These are phyloP conservation scores for Diarsia rubi DNA, from an alignment of 2,888 invertebrate species.

Conservation along the genomic window DNA sequence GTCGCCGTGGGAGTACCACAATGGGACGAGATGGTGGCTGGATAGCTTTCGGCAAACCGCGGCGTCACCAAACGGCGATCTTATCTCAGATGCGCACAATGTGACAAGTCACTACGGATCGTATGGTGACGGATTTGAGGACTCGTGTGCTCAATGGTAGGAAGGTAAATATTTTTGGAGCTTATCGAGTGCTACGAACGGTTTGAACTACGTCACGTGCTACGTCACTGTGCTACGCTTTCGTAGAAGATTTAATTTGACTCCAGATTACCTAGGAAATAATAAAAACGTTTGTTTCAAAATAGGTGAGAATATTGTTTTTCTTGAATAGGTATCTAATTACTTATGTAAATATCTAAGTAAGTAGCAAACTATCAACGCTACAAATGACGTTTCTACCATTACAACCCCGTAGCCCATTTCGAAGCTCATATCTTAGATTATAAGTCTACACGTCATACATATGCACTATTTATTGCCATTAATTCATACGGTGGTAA, in stretches of 20 bases:
- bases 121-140: constrained; percentile 72
- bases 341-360: neutral
- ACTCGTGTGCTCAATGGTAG: constrained; percentile 60
- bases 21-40: constrained; percentile 74
- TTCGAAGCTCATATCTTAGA: neutral
- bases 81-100: constrained; percentile 72
- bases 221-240: constrained; percentile 26
- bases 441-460: neutral
- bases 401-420: neutral
- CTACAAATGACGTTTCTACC: neutral
- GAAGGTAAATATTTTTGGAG: constrained; percentile 48
- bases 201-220: constrained; percentile 40
- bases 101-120: constrained; percentile 80
- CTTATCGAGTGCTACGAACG: constrained; percentile 35
- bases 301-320: neutral
- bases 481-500: neutral
- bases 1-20: constrained; percentile 74
- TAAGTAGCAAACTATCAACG: neutral
- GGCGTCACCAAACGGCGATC: constrained; percentile 79
- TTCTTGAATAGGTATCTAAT: neutral
- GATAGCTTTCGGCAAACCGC: constrained; percentile 87
- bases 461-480: neutral
- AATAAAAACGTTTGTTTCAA: neutral
- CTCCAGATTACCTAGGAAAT: neutral
- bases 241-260: neutral